Evolutionary conservation across 2,113 vertebrate species (phyloP).

Genomic region (Microtus ochrogaster): DNA sequence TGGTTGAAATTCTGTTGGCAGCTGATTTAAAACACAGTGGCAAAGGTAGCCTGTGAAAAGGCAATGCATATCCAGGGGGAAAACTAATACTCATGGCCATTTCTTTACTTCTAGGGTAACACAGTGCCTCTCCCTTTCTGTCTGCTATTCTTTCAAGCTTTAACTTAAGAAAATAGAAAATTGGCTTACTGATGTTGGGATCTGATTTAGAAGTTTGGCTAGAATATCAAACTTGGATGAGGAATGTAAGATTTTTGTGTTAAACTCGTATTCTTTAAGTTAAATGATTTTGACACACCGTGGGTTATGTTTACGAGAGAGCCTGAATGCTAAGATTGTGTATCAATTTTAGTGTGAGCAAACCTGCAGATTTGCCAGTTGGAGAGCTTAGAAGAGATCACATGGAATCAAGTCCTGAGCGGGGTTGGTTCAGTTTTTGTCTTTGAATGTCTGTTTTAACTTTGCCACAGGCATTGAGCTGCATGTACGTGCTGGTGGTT

Average conservation of each 20-base stretch:
- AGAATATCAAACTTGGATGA: not conserved
- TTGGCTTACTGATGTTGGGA: not conserved
- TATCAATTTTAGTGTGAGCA: not conserved
- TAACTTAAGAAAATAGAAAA: conserved; percentile 48
- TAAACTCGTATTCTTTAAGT: too few relatives aligned
- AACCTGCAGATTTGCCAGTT: not conserved
- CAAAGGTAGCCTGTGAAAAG: not conserved
- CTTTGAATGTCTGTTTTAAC: not conserved
- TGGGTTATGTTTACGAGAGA: not conserved
- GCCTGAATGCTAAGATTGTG: conserved; percentile 13
- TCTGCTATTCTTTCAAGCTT: not conserved
- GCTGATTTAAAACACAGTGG: conserved; percentile 27
- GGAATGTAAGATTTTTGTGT: not conserved
- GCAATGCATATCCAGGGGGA: not conserved
- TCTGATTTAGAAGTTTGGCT: conserved; percentile 45
- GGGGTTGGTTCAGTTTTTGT: not conserved
- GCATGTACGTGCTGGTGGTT: not conserved
- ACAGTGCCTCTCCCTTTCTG: not conserved
- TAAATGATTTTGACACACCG: not conserved
- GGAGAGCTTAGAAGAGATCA: not conserved
- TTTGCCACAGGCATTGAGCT: not conserved
- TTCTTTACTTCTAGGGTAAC: not conserved
- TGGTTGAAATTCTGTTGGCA: not conserved
- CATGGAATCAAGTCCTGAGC: not conserved
- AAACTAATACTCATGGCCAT: not conserved